phyloP scores from a whole-genome alignment of 2,797 vertebrate genomes.

The Scolopax bukidnonensis region DNA sequence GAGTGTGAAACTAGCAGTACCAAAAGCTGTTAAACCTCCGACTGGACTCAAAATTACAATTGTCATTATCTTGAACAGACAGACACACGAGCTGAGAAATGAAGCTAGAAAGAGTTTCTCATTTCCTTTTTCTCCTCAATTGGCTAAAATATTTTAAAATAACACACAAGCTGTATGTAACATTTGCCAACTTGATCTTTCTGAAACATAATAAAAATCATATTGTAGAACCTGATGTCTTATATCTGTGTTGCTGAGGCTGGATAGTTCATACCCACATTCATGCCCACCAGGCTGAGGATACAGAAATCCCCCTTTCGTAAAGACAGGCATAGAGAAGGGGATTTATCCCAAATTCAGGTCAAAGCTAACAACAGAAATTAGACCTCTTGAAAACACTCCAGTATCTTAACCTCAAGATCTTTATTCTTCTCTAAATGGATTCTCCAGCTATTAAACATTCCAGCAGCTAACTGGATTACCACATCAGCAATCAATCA shows the following conservation, averaged over 20 bases:
- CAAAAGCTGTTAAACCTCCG: not conserved
- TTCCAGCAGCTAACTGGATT: constrained; percentile 23
- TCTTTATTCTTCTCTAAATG: constrained; percentile 21
- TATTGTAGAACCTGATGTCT: not conserved
- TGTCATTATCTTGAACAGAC: not conserved
- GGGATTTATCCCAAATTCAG: not conserved
- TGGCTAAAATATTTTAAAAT: not conserved
- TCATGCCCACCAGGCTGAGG: not conserved
- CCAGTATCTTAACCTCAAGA: not conserved
- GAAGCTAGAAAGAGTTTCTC: not conserved
- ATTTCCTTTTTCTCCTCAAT: not conserved
- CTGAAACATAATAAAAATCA: not conserved
- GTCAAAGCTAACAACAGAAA: not conserved
- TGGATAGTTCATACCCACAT: not conserved
- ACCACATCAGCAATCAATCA: constrained; percentile 45
- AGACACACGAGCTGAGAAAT: not conserved
- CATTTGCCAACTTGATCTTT: not conserved
- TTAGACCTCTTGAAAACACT: not conserved
- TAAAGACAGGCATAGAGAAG: not conserved
- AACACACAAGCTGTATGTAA: not conserved
- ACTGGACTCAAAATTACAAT: not conserved
- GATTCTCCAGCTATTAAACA: constrained; percentile 40
- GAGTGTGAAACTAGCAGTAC: not conserved
- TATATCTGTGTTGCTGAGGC: not conserved
- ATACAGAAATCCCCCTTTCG: not conserved